Conservation (phyloP, 2,113 vertebrate genomes). For the Mungos mungo region DNA sequence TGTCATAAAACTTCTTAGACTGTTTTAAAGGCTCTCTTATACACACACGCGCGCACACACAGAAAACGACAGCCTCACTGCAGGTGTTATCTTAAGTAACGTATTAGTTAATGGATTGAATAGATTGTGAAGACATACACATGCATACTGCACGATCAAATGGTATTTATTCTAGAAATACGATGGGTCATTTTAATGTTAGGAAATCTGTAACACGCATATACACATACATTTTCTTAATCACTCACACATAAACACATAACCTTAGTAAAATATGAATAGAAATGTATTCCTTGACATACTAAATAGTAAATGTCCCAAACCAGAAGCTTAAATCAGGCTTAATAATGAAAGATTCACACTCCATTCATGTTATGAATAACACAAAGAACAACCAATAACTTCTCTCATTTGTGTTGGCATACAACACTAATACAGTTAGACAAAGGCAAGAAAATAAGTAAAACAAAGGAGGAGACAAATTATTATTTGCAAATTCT, state of each 20-base stretch:
- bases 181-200: background rate
- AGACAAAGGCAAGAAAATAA: background rate
- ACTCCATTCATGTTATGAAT: background rate
- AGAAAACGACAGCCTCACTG: background rate
- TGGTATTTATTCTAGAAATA: background rate
- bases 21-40: background rate
- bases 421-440: background rate
- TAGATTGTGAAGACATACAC: background rate
- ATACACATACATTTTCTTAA: background rate
- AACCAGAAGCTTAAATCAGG: background rate
- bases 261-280: background rate
- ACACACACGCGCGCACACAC: background rate
- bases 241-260: background rate
- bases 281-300: background rate
- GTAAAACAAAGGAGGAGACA: background rate
- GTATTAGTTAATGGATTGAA: background rate
- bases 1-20: background rate
- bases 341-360: background rate
- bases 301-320: background rate
- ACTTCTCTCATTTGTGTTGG: background rate
- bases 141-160: background rate
- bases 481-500: background rate
- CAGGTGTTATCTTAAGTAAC: background rate
- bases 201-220: background rate
- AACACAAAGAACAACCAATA: background rate